phyloP scores from a whole-genome alignment of 2,888 invertebrate species.

The Acronicta aceris region DNA sequence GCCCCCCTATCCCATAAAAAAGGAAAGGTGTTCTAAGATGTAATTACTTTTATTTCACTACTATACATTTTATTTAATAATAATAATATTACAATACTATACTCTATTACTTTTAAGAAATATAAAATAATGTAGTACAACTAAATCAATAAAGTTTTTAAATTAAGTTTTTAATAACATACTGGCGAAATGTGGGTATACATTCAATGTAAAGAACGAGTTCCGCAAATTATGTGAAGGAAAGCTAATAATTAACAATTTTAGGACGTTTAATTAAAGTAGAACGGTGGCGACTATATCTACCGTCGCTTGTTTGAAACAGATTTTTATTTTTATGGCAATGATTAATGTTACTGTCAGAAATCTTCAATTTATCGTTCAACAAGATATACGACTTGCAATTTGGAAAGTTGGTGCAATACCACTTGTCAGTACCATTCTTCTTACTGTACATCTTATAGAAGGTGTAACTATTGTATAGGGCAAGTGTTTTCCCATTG shows the following conservation, averaged over 20 bases:
- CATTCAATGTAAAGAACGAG: too few relatives aligned
- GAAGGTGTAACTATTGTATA: conserved; percentile 43
- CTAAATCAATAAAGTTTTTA: too few relatives aligned
- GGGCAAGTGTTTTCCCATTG: conserved; percentile 34
- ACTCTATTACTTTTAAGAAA: not conserved
- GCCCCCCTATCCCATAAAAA: too few relatives aligned
- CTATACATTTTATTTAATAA: too few relatives aligned
- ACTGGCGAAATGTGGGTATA: too few relatives aligned
- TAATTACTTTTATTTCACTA: too few relatives aligned
- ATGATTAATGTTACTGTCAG: conserved; percentile 16
- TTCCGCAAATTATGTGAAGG: too few relatives aligned
- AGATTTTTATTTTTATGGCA: conserved; percentile 20
- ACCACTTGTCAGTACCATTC: conserved; percentile 23
- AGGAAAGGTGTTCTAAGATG: too few relatives aligned
- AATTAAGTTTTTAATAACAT: too few relatives aligned
- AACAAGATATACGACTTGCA: conserved; percentile 33
- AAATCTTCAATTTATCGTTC: conserved; percentile 4
- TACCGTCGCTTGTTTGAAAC: conserved; percentile 10
- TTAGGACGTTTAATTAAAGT: too few relatives aligned
- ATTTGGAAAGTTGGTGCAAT: conserved; percentile 31
- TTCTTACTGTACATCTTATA: conserved; percentile 22
- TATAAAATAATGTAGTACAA: not conserved
- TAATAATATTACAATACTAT: too few relatives aligned
- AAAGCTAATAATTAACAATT: too few relatives aligned
- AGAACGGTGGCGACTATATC: conserved; percentile 13